Percentiles rank a stretch among this genome's conserved stretches.
Evolutionary conservation across 2,888 invertebrate genomes (phyloP).

Genomic region (Leptothorax acervorum): DNA sequence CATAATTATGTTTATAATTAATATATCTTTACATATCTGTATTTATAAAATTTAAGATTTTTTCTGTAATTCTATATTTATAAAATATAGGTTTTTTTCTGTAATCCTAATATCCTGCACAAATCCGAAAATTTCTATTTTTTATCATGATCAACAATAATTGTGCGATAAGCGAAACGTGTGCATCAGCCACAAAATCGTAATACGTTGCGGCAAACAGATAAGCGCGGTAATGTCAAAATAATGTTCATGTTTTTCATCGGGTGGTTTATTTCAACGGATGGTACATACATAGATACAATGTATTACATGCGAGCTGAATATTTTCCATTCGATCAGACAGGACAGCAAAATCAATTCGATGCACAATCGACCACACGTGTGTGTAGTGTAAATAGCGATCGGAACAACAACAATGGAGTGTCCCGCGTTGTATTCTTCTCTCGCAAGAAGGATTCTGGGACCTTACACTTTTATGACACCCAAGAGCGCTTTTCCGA

Average conservation of each 20-base stretch:
- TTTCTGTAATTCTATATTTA: neutral
- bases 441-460: slow-evolving; percentile 35
- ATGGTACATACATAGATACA: slow-evolving; percentile 11
- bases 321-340: slow-evolving; percentile 48
- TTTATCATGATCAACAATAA: slow-evolving; percentile 10
- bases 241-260: slow-evolving; percentile 21
- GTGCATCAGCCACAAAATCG: slow-evolving; percentile 13
- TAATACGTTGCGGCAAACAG: slow-evolving; percentile 29
- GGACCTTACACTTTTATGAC: slow-evolving; percentile 51
- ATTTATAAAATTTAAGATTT: too few species aligned
- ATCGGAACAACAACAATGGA: slow-evolving; percentile 45
- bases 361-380: slow-evolving; percentile 19
- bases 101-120: neutral
- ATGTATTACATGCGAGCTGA: slow-evolving; percentile 20
- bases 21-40: neutral
- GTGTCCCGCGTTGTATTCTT: slow-evolving; percentile 17
- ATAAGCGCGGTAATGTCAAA: slow-evolving; percentile 42
- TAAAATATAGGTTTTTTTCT: neutral
- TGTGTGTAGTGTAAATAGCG: slow-evolving; percentile 40
- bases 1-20: slow-evolving; percentile 1
- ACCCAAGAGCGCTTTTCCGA: slow-evolving; percentile 60
- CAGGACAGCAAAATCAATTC: slow-evolving; percentile 40
- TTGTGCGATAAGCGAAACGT: slow-evolving; percentile 31
- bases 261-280: slow-evolving; percentile 26
- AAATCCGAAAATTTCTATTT: neutral